Base-by-base conservation (phyloP, 1,140 invertebrate species). In the Trissolcus basalis region DNA sequence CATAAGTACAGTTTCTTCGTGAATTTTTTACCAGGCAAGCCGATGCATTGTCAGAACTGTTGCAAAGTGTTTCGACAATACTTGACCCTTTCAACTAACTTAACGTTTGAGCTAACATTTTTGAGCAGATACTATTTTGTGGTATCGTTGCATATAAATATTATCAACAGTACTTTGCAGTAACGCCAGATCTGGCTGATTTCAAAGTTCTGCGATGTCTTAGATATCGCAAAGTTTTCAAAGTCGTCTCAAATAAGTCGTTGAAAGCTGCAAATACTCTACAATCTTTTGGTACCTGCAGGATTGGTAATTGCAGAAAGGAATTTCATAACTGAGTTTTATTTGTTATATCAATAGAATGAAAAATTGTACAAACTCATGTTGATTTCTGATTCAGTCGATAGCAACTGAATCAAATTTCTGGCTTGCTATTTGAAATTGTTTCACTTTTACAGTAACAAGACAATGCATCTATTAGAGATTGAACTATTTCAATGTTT, bases 401-500 rank as follows among this genome's bases (percentile, higher is more conserved):
- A 27, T 3, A 27, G 19, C 19, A 27, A 6, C 6, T 27, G 19
- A 27, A 27, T 27, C 19, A 27, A 27, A 27, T 6, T 27, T 27
- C 19, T 3, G 19, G 19, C 19, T 67, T 51, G 14, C 54, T 35
- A 41, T 35, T 56, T 44, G 14, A 71, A 54, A 51, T 58, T 49
- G 13, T 58, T 51, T 9, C 44, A 54, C 47, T 39, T 51, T 49
- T 13, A 39, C 10, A 35, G 36, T n/a, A 61, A 50, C 50, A 13
- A 56, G 41, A 56, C 58, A 63, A 63, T 65, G 59, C 67, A 63
- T 68, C 68, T 33, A 76, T 61, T 80, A 73, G 53, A 60, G 56
- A 67, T 67, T 27, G 41, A 63, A 80, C 71, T 60, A 54, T 71
- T 79, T 73, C 50, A 60, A 65, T 76, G 74, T 80, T 83, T 79